These are phyloP conservation scores for Uropetala carovei DNA, from an alignment of 2,888 invertebrate species.

Conservation along the genomic window DNA sequence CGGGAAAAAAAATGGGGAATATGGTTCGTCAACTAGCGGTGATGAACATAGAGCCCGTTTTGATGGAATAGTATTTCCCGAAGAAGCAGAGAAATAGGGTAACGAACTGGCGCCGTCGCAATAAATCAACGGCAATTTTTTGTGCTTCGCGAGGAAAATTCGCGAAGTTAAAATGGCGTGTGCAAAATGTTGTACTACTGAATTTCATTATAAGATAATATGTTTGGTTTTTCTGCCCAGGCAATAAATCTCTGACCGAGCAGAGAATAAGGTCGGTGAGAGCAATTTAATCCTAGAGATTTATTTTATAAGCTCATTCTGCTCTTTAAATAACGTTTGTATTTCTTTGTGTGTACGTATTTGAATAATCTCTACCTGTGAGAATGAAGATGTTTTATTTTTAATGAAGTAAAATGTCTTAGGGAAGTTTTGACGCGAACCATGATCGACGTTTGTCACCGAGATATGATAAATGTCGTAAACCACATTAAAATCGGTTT, in stretches of 20 bases:
- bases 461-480: too few species aligned
- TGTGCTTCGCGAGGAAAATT: not conserved
- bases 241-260: not conserved
- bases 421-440: too few species aligned
- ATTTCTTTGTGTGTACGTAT: too few species aligned
- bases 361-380: too few species aligned
- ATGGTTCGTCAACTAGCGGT: not conserved
- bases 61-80: conserved; percentile 3
- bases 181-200: conserved; percentile 27
- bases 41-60: not conserved
- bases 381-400: too few species aligned
- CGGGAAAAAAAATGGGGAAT: not conserved
- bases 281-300: not conserved
- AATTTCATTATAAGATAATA: conserved; percentile 33
- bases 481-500: too few species aligned
- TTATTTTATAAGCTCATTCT: too few species aligned
- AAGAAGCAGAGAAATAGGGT: not conserved
- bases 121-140: conserved; percentile 13
- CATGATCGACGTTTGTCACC: too few species aligned
- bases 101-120: not conserved
- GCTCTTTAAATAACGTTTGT: too few species aligned
- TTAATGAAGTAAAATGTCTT: too few species aligned
- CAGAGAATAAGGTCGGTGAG: not conserved
- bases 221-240: conserved; percentile 6
- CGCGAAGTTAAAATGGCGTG: conserved; percentile 23